phyloP scores from a whole-genome alignment of 2,113 vertebrate species.

The Cryptomyrus ogoouensis region DNA sequence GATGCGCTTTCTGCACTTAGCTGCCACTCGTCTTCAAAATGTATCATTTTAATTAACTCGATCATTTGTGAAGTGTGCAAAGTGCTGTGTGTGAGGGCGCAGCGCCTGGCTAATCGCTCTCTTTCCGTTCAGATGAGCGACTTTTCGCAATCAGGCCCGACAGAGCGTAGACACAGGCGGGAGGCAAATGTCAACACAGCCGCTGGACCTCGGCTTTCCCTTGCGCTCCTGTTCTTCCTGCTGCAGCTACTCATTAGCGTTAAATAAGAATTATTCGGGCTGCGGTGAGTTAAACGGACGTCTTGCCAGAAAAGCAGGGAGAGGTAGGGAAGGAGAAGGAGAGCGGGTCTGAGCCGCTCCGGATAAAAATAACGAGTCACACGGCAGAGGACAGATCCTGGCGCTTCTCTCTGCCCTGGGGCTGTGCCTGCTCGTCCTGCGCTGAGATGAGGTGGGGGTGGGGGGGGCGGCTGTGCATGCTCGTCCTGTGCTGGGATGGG shows the following conservation, averaged over 20 bases:
- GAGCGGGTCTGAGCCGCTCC: constrained; percentile 56
- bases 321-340: neutral
- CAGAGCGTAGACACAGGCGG: neutral
- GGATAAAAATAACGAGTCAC: constrained; percentile 85
- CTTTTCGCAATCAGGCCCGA: neutral
- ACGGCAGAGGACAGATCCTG: constrained; percentile 66
- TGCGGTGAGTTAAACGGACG: constrained; percentile 35
- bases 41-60: neutral
- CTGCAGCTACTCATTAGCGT: constrained; percentile 25
- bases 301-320: constrained; percentile 33
- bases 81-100: neutral
- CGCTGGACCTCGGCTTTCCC: neutral
- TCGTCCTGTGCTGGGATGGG: neutral
- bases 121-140: neutral
- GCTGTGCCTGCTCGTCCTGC: constrained; percentile 61
- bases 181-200: neutral
- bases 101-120: too few species aligned
- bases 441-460: constrained; percentile 13
- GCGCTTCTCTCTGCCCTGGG: constrained; percentile 56
- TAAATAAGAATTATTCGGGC: constrained; percentile 36
- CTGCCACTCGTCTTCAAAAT: neutral
- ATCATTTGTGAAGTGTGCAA: neutral
- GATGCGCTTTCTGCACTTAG: neutral
- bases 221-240: neutral
- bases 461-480: neutral